These are phyloP conservation scores for Megaptera novaeangliae DNA, from an alignment of 2,113 vertebrate species.

Conservation along the genomic window DNA sequence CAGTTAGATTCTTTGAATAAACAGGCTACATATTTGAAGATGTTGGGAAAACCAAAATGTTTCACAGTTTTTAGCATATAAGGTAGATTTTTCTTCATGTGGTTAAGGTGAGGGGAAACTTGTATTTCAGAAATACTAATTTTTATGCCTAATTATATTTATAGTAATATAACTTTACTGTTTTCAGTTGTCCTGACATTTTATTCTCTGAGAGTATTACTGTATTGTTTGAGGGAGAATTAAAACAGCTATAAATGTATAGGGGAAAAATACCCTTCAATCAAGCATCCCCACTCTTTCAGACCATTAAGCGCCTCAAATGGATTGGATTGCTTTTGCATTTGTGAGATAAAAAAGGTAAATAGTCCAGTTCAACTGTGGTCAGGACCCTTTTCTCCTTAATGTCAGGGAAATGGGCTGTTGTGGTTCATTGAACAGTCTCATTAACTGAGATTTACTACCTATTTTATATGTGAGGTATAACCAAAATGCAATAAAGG, in stretches of 20 bases:
- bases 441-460: constrained; percentile 30
- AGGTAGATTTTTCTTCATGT: constrained; percentile 10
- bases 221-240: not conserved
- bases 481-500: not conserved
- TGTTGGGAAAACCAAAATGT: not conserved
- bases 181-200: not conserved
- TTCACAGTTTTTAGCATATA: not conserved
- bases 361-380: not conserved
- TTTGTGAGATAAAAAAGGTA: constrained; percentile 5
- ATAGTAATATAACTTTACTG: not conserved
- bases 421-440: constrained; percentile 1
- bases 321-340: not conserved
- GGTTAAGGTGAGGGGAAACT: not conserved
- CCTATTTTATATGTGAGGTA: not conserved
- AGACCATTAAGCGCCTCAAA: not conserved
- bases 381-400: not conserved
- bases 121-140: not conserved
- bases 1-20: not conserved
- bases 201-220: not conserved
- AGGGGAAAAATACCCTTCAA: not conserved
- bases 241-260: not conserved
- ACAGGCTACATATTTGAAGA: not conserved
- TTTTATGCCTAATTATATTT: constrained; percentile 3
- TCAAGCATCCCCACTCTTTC: not conserved
- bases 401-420: not conserved